A percentile compares a stretch with the other conserved stretches of the same genome.
These are phyloP conservation scores for Pogonocichla stellata DNA, from an alignment of 2,113 vertebrate genomes.

Conservation along the genomic window DNA sequence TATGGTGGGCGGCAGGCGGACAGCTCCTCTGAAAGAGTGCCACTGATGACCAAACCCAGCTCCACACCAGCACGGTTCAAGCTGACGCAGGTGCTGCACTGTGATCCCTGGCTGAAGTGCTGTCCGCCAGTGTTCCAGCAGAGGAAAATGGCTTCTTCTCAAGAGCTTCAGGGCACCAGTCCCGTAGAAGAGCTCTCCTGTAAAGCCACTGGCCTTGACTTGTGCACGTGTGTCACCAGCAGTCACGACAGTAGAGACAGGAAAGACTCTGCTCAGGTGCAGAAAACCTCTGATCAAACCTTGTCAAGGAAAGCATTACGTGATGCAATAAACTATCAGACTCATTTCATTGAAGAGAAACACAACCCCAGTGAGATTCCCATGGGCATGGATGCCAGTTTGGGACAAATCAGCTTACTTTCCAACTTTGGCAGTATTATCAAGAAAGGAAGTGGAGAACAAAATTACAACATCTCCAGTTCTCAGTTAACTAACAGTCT, in stretches of 20 bases:
- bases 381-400: conserved; percentile 70
- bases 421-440: conserved; percentile 83
- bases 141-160: conserved; percentile 76
- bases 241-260: conserved; percentile 82
- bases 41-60: conserved; percentile 64
- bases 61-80: conserved; percentile 54
- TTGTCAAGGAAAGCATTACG: conserved; percentile 79
- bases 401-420: conserved; percentile 72
- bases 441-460: conserved; percentile 77
- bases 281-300: conserved; percentile 73
- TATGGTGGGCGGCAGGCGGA: not conserved
- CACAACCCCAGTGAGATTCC: conserved; percentile 61
- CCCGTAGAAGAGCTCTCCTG: conserved; percentile 77
- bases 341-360: conserved; percentile 72
- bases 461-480: conserved; percentile 86
- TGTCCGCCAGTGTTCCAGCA: conserved; percentile 74
- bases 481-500: conserved; percentile 76
- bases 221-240: conserved; percentile 69
- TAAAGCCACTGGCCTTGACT: conserved; percentile 59
- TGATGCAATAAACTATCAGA: conserved; percentile 77
- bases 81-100: conserved; percentile 69
- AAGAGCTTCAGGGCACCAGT: conserved; percentile 75
- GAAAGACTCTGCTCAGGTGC: conserved; percentile 77
- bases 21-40: conserved; percentile 54
- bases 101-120: conserved; percentile 80